A percentile compares a stretch with the other conserved stretches of the same genome.
Evolutionary conservation across 2,888 invertebrate genomes (phyloP).

Genomic region (Julus scandinavius): DNA sequence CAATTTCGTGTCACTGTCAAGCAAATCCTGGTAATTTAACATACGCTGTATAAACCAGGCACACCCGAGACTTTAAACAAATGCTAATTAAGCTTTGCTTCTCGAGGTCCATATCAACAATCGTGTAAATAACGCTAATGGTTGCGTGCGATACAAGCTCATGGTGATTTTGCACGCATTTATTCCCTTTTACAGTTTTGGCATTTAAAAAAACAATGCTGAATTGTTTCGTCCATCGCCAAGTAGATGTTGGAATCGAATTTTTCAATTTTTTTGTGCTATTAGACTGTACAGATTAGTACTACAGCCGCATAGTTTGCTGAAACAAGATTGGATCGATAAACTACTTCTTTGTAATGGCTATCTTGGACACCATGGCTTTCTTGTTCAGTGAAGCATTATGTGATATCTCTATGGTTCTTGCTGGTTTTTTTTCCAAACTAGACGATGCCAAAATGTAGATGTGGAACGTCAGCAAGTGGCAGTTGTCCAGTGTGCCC

Average conservation of each 20-base stretch:
- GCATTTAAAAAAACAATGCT: background rate
- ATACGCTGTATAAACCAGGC: background rate
- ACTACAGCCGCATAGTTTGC: background rate
- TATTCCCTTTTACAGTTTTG: background rate
- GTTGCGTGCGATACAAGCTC: background rate
- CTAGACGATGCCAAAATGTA: background rate
- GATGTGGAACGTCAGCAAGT: background rate
- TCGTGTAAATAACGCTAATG: background rate
- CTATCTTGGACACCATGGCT: background rate
- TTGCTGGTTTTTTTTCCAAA: background rate
- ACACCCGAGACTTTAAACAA: background rate
- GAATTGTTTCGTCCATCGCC: background rate
- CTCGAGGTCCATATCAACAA: background rate
- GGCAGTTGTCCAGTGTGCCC: background rate
- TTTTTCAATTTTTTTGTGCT: background rate
- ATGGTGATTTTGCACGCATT: background rate
- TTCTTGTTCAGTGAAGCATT: background rate
- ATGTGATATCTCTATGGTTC: background rate
- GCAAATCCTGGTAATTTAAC: too few relatives aligned
- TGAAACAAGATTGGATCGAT: background rate
- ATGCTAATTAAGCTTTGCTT: background rate
- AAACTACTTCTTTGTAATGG: background rate
- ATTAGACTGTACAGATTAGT: background rate
- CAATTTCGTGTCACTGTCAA: too few relatives aligned
- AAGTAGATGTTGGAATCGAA: background rate